Evolutionary conservation across 1,140 invertebrate species (phyloP).

Genomic region (Diorhabda elongata): DNA sequence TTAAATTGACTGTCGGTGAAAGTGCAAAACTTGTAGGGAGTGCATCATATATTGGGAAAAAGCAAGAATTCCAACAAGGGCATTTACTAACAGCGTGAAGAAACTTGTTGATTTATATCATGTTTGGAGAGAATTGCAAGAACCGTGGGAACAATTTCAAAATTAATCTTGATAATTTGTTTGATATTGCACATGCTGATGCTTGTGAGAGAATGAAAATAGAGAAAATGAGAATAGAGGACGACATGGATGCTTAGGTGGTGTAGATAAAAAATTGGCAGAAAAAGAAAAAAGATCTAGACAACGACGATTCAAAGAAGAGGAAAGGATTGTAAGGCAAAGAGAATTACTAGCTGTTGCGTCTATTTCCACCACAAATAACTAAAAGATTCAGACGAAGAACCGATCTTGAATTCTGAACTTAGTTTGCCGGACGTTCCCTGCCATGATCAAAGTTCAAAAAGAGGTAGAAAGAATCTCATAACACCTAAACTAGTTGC

Average conservation of each 20-base stretch:
- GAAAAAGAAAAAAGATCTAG: no score
- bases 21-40: slow-evolving; percentile 36
- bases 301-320: no score
- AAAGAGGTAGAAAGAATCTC: no score
- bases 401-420: not conserved
- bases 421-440: no score
- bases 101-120: slow-evolving; percentile 34
- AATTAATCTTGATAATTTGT: no score
- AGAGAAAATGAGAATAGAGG: slow-evolving; percentile 34
- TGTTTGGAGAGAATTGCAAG: slow-evolving; percentile 35
- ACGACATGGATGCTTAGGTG: no score
- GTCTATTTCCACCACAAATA: not conserved
- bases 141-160: slow-evolving; percentile 19
- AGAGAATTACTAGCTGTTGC: no score
- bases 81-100: slow-evolving; percentile 35
- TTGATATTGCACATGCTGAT: slow-evolving; percentile 14
- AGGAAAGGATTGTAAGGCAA: no score
- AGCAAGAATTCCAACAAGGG: no score
- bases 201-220: slow-evolving; percentile 31
- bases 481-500: not conserved
- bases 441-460: no score
- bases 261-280: no score
- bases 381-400: slow-evolving; percentile 1
- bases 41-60: slow-evolving; percentile 25
- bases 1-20: slow-evolving; percentile 36